Percentiles rank a stretch among this genome's conserved stretches.
Evolutionary conservation across 2,113 vertebrate genomes (phyloP).

Genomic region (Phyllostomus discolor): DNA sequence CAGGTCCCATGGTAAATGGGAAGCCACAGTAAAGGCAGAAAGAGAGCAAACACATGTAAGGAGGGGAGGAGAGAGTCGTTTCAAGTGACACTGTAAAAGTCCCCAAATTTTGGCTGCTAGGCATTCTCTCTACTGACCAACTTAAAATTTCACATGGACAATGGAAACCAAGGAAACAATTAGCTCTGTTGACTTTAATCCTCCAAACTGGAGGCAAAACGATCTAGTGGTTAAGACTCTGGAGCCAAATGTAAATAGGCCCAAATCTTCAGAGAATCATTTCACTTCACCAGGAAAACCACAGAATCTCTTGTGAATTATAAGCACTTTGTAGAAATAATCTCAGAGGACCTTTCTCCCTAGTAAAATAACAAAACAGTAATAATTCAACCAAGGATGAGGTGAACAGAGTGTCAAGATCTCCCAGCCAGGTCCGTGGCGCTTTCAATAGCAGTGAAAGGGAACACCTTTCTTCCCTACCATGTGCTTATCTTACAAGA

Average conservation of each 20-base stretch:
- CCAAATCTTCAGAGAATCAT: neutral
- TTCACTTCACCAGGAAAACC: conserved; percentile 40
- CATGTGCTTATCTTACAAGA: conserved; percentile 44
- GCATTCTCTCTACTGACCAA: neutral
- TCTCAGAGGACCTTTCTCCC: neutral
- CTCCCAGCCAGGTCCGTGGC: neutral
- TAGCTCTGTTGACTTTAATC: conserved; percentile 15
- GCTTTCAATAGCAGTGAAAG: conserved; percentile 61
- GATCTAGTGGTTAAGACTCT: conserved; percentile 26
- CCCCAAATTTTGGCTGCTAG: neutral
- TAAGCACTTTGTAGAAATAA: conserved; percentile 9
- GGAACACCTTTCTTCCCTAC: conserved; percentile 31
- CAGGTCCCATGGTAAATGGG: neutral
- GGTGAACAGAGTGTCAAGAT: neutral
- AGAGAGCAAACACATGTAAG: neutral
- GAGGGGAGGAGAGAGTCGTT: neutral
- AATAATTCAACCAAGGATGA: conserved; percentile 32
- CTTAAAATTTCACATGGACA: neutral
- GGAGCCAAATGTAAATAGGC: conserved; percentile 16
- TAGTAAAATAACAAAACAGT: conserved; percentile 12
- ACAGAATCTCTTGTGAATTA: conserved; percentile 14
- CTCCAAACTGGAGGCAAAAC: conserved; percentile 7
- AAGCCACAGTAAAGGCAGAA: neutral
- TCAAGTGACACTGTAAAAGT: neutral
- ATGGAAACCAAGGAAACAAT: neutral